A percentile compares a stretch with the other conserved stretches of the same genome.
Evolutionary conservation across 2,888 invertebrate genomes (phyloP).

Genomic region (Cremastobaeus sp.): DNA sequence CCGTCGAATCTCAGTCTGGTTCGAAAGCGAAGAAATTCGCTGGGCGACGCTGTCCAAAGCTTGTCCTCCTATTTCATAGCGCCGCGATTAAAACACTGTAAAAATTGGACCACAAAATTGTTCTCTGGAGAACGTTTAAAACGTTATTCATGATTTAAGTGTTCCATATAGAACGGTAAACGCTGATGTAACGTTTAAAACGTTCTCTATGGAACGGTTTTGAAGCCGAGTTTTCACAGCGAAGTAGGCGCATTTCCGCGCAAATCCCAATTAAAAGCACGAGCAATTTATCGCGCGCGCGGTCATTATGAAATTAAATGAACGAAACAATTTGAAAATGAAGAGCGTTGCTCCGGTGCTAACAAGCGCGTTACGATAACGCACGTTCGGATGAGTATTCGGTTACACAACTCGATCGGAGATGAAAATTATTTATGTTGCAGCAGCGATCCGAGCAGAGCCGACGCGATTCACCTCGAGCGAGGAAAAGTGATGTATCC

Average conservation of each 20-base stretch:
- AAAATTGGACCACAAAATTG: too few species aligned
- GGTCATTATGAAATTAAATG: constrained; percentile 21
- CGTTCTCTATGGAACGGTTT: too few species aligned
- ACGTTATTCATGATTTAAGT: too few species aligned
- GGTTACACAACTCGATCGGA: constrained; percentile 29
- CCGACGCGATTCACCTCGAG: constrained; percentile 51
- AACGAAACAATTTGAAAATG: constrained; percentile 22
- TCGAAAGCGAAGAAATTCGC: too few species aligned
- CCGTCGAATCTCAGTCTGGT: too few species aligned
- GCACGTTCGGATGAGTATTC: constrained; percentile 19
- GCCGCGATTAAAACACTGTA: constrained; percentile 6
- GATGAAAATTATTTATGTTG: constrained; percentile 40
- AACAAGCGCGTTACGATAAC: constrained; percentile 5
- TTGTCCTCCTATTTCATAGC: too few species aligned
- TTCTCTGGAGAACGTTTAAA: too few species aligned
- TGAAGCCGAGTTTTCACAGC: too few species aligned
- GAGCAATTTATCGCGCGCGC: constrained; percentile 23
- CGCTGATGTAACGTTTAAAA: too few species aligned
- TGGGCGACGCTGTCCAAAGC: too few species aligned
- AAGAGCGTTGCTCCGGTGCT: constrained; percentile 6
- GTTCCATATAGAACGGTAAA: too few species aligned
- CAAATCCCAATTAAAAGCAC: constrained; percentile 15
- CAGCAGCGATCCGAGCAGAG: constrained; percentile 25
- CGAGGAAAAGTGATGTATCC: constrained; percentile 71
- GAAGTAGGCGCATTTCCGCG: not conserved